Conservation (phyloP, 1,140 invertebrate species). For the Drosophila littoralis region DNA sequence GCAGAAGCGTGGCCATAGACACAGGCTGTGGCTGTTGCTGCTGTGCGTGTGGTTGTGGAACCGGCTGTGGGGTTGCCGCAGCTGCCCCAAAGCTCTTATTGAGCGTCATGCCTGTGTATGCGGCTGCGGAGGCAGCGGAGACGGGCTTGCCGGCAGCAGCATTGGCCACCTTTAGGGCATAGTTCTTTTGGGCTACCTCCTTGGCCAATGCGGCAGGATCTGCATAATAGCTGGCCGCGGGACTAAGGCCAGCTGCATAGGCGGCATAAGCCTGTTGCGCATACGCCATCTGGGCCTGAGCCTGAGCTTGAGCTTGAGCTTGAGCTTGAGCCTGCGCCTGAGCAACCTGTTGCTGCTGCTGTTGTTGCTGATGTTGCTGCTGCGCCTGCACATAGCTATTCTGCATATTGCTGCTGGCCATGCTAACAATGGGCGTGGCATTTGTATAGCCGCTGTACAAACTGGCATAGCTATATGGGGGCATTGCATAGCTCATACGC, state of each 20-base stretch:
- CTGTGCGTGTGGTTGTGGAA: slow-evolving; percentile 40
- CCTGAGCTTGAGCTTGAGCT: slow-evolving; percentile 47
- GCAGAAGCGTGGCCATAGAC: slow-evolving; percentile 55
- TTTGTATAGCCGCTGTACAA: slow-evolving; percentile 53
- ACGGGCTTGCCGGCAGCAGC: slow-evolving; percentile 53
- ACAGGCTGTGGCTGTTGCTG: slow-evolving; percentile 49
- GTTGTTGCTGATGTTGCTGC: slow-evolving; percentile 69
- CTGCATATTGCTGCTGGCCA: slow-evolving; percentile 44
- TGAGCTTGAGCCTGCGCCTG: slow-evolving; percentile 74
- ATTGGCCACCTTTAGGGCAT: slow-evolving; percentile 88
- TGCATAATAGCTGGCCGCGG: slow-evolving; percentile 70
- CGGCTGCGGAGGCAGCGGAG: slow-evolving; percentile 85
- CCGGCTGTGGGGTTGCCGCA: slow-evolving; percentile 65
- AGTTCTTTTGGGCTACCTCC: slow-evolving; percentile 91
- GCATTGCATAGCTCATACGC: slow-evolving; percentile 66
- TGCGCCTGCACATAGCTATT: slow-evolving; percentile 68
- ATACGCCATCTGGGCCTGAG: slow-evolving; percentile 67
- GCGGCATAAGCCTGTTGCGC: slow-evolving; percentile 83
- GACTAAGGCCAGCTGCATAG: slow-evolving; percentile 67
- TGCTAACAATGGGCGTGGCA: slow-evolving; percentile 50
- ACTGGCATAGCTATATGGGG: slow-evolving; percentile 62
- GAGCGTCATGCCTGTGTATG: slow-evolving; percentile 91
- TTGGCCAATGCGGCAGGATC: slow-evolving; percentile 89
- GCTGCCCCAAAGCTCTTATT: slow-evolving; percentile 86
- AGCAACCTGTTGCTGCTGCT: slow-evolving; percentile 52